Conservation (phyloP, 2,888 invertebrate genomes). For the Tenthredo mesomela region DNA sequence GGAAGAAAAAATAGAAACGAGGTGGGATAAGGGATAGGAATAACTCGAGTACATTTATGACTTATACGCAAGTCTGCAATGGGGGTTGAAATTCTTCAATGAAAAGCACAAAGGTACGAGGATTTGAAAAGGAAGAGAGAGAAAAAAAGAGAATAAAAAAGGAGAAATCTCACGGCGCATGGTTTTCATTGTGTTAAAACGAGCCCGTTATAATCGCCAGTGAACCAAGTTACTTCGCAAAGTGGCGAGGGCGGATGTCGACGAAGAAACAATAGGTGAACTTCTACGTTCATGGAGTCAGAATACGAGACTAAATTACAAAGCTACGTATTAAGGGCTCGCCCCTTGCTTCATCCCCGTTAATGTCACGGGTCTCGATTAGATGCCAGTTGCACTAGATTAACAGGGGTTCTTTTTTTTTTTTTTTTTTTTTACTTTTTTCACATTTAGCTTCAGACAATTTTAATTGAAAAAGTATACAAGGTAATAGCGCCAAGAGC, state of each 20-base stretch:
- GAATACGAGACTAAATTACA: constrained; percentile 29
- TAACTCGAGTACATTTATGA: neutral
- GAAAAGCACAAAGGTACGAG: constrained; percentile 3
- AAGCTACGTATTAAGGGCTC: neutral
- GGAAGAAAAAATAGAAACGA: neutral
- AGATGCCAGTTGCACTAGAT: constrained; percentile 24
- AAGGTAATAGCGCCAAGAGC: neutral
- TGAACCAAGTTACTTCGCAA: constrained; percentile 18
- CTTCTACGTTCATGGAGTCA: neutral
- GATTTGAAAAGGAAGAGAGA: neutral
- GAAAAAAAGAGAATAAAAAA: neutral
- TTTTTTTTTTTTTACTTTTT: neutral
- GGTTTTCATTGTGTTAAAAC: constrained; percentile 19
- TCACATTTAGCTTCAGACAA: neutral
- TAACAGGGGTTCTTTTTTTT: neutral
- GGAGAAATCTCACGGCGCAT: neutral
- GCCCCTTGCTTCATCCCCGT: neutral
- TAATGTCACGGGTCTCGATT: constrained; percentile 2
- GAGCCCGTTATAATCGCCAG: neutral
- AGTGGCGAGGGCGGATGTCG: constrained; percentile 13
- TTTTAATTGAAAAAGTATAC: neutral
- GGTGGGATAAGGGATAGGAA: neutral
- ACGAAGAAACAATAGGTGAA: constrained; percentile 40
- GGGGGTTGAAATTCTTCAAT: neutral
- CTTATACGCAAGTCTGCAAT: neutral